Evolutionary conservation across 2,113 vertebrate genomes (phyloP), one percentile per base, ranked within the genome.

Genomic region (Tychaedon coryphoeus): DNA sequence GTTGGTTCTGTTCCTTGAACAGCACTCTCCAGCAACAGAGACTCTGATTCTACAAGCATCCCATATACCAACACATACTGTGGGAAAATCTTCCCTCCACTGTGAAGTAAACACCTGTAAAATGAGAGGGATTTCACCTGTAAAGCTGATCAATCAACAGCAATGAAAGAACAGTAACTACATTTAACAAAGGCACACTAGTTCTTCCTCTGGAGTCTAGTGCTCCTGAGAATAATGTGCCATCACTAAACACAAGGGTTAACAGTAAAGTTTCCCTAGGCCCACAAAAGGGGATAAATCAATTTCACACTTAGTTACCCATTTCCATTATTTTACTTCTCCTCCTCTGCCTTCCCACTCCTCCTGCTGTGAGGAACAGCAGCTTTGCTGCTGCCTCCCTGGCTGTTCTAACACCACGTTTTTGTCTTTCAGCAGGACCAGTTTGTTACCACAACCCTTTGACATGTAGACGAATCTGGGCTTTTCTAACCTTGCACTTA

Each of bases 1-100:
- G 99, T 99, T 14, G 99, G 98, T 70, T 99, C 98, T 74, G 97
- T 97, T 86, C 99, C 99, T 97, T 99, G 99, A 72, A 99, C 99
- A 8, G 99, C 98, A 17, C 98, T 99, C 95, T 99, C 99, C 95
- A 98, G 98, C 66, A 99, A 91, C 94, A 99, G 93, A 6, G 97
- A 98, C 81, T 99, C 98, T 0, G 99, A 99, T 87, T 99, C 99
- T 86, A 99, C 98, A 40, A 99, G 97, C 98, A 99, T 96, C 24
- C 99, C 99, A 14, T 98, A 97, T 28, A 99, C 98, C 86, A 99
- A 95, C 22, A 99, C 98, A 25, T 98, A 98, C 82, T 99, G 98
- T 14, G 99, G 99, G 94, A 99, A 99, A 89, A 99, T 98, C 65
- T 98, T 98, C 22, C 99, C 99, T 90, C 99, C 99, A 10, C 98